Evolutionary conservation across 2,888 invertebrate genomes (phyloP).

Genomic region (Pinctada fucata): DNA sequence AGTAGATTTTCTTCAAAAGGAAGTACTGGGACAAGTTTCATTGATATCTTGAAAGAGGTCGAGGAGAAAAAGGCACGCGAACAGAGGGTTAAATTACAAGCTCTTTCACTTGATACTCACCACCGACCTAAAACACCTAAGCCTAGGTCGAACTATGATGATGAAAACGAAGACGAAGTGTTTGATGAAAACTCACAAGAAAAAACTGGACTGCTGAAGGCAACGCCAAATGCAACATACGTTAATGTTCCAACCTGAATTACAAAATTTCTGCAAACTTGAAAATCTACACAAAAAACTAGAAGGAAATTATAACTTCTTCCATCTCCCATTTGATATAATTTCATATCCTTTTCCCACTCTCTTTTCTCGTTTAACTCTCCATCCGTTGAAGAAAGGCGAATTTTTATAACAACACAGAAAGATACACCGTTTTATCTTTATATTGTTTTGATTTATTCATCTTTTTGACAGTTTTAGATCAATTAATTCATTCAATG

Average conservation of each 20-base stretch:
- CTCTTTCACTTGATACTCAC: background rate
- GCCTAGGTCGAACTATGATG: slow-evolving; percentile 29
- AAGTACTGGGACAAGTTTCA: slow-evolving; percentile 33
- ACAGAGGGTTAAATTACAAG: background rate
- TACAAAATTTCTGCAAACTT: background rate
- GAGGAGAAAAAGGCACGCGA: slow-evolving; percentile 33
- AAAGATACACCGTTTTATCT: too few relatives aligned
- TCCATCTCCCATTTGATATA: too few relatives aligned
- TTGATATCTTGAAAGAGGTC: slow-evolving; percentile 35
- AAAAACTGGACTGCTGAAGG: slow-evolving; percentile 4
- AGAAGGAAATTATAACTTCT: too few relatives aligned
- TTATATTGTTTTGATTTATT: too few relatives aligned
- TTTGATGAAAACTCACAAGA: background rate
- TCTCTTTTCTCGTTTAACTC: too few relatives aligned
- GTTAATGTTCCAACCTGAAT: slow-evolving; percentile 14
- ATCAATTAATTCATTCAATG: too few relatives aligned
- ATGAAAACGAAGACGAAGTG: background rate
- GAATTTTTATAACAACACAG: too few relatives aligned
- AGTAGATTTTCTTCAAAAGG: slow-evolving; percentile 16
- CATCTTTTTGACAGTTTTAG: too few relatives aligned
- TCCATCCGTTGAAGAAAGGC: too few relatives aligned
- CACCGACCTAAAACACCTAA: slow-evolving; percentile 31
- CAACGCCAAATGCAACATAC: slow-evolving; percentile 28
- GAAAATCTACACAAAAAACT: too few relatives aligned
- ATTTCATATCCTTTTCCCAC: too few relatives aligned